Evolutionary conservation across 2,113 vertebrate genomes (phyloP).

Genomic region (Apeltes quadracus): DNA sequence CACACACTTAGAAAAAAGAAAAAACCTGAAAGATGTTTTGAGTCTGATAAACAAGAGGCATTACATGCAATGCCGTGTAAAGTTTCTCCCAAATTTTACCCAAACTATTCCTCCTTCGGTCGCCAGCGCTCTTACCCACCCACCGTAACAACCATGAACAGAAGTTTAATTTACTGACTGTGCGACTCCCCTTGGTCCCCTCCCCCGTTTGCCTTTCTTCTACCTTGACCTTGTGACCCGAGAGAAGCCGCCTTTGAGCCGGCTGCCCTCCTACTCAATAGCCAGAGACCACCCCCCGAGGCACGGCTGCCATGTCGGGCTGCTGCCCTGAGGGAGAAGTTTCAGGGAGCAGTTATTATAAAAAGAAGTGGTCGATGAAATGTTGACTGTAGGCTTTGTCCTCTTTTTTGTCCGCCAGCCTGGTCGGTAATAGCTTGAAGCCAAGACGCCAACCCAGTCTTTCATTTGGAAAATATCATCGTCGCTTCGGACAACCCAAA

Average conservation of each 20-base stretch:
- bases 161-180: conserved; percentile 70
- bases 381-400: conserved; percentile 31
- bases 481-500: conserved; percentile 23
- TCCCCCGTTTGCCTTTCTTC: conserved; percentile 41
- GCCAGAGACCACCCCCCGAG: conserved; percentile 65
- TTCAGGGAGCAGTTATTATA: conserved; percentile 7
- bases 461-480: conserved; percentile 42
- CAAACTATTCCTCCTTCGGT: conserved; percentile 4
- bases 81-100: neutral
- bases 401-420: conserved; percentile 41
- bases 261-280: conserved; percentile 62
- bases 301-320: conserved; percentile 30
- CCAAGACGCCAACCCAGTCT: conserved; percentile 36
- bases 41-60: neutral
- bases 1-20: neutral
- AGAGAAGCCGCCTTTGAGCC: conserved; percentile 30
- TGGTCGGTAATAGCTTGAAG: conserved; percentile 61
- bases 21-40: neutral
- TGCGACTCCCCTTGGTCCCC: conserved; percentile 12
- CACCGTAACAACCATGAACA: conserved; percentile 35
- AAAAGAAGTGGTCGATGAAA: conserved; percentile 56
- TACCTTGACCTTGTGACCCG: conserved; percentile 69
- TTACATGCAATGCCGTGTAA: conserved; percentile 3
- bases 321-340: conserved; percentile 7
- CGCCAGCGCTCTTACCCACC: neutral